Base-by-base conservation (phyloP, 1,140 invertebrate genomes). In the Drosophila paulistorum region DNA sequence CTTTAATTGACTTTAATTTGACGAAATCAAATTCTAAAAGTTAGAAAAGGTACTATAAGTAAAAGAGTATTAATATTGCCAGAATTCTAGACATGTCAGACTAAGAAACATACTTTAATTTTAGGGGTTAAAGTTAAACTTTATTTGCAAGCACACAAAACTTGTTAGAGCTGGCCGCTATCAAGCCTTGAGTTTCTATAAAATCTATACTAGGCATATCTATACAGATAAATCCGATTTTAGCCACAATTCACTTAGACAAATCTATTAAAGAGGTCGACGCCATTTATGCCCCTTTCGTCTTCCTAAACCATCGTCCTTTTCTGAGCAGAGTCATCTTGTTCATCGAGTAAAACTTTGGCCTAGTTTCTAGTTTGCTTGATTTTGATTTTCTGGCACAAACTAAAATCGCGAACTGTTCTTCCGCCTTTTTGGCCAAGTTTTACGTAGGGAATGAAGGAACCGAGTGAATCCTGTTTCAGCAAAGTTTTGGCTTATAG, bases 401-500 rank as follows among this genome's bases (percentile, higher is more conserved):
- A 23, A 23, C 23, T 62, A 37, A 59, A 59, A 59, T 59, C 57
- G 57, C 57, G 57, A 37, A 11, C 30, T 39, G 55, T n/a, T 51
- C 45, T 51, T 51, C 45, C 45, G 45, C 9, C 45, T 23, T 51
- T 51, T 51, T 51, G 45, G 45, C 45, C 17, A 51, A 51, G 45
- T 51, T 51, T 51, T 51, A 9, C 17, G 2, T 11, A 20, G 2
- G 45, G 7, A 48, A 7, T 2, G 26, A 14, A 20, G 7, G 6
- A 2, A 2, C 10, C 26, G 2, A n/a, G 55, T 6, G 55, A 35
- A 35, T 37, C 14, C 14, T 14, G 35, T 26, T 59, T 59, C 37
- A 51, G 45, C 17, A 51, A 51, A 51, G 45, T 20, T 37, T 59
- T 59, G 57, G 57, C 57, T 59, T 59, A 59, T 59, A 37, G 57